Percentiles rank a stretch among this genome's conserved stretches.
Conservation (phyloP, 1,140 invertebrate species). For the Brachionus angularis region DNA sequence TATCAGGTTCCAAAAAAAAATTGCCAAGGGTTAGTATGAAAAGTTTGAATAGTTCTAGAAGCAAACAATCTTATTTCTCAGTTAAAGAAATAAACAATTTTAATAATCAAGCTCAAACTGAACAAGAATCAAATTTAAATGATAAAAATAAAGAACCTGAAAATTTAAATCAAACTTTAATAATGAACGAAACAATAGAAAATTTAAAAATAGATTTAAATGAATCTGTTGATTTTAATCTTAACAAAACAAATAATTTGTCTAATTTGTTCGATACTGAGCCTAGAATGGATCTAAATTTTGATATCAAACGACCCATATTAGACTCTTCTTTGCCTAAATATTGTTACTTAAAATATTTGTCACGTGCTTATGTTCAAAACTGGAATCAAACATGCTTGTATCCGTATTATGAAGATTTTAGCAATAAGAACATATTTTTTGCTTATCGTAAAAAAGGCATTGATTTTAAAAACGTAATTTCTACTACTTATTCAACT, state of each 20-base stretch:
- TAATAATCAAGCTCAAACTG: too few relatives aligned
- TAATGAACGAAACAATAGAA: not conserved
- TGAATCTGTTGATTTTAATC: not conserved
- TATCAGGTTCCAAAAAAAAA: too few relatives aligned
- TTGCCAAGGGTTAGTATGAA: not conserved
- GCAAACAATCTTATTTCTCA: constrained; percentile 25
- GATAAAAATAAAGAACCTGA: not conserved
- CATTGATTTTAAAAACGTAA: constrained; percentile 17
- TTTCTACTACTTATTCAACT: not conserved
- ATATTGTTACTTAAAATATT: constrained; percentile 41
- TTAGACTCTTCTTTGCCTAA: constrained; percentile 36
- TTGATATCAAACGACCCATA: constrained; percentile 36
- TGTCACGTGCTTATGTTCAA: constrained; percentile 16
- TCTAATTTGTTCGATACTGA: not conserved
- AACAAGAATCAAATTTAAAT: too few relatives aligned
- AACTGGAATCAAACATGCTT: constrained; percentile 17
- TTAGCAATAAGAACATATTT: constrained; percentile 16
- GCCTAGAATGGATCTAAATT: constrained; percentile 41
- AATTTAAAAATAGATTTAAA: not conserved
- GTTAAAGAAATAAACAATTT: not conserved
- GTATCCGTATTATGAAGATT: constrained; percentile 40
- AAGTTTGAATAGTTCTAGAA: constrained; percentile 12
- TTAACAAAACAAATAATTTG: too few relatives aligned
- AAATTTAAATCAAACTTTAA: not conserved
- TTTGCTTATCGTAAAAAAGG: constrained; percentile 33